These are phyloP conservation scores for Lates japonicus DNA, from an alignment of 2,797 vertebrate species.

Conservation along the genomic window DNA sequence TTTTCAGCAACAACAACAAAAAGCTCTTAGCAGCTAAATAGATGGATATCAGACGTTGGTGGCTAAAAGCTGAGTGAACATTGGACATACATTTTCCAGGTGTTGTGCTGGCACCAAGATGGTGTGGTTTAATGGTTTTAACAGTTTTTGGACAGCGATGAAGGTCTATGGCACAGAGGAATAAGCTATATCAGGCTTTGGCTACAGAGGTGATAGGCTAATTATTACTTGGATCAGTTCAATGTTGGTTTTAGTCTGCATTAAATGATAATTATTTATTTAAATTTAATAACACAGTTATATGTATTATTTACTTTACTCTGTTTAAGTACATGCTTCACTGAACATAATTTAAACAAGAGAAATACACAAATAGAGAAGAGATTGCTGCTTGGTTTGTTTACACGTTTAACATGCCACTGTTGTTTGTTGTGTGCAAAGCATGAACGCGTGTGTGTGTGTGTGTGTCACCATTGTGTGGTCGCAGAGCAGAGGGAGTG, in stretches of 20 bases:
- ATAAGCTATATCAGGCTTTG: neutral
- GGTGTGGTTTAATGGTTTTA: neutral
- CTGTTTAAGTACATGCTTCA: neutral
- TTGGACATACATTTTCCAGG: neutral
- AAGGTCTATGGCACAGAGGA: neutral
- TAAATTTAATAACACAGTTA: neutral
- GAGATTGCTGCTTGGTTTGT: slow-evolving; percentile 23
- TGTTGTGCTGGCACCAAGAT: neutral
- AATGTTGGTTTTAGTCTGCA: neutral
- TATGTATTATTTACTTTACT: neutral
- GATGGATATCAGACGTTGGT: neutral
- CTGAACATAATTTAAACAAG: slow-evolving; percentile 11
- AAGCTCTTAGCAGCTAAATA: neutral
- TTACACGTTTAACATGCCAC: slow-evolving; percentile 34
- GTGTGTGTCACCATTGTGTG: slow-evolving; percentile 46
- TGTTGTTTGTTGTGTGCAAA: slow-evolving; percentile 30
- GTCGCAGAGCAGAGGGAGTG: slow-evolving; percentile 56
- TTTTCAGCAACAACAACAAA: neutral
- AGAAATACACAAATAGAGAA: neutral
- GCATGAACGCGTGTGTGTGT: slow-evolving; percentile 29
- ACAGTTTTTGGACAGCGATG: neutral
- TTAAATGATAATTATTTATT: too few species aligned
- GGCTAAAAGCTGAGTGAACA: neutral
- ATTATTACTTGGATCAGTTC: neutral
- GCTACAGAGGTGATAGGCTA: neutral